Evolutionary conservation across 2,797 vertebrate species (phyloP), one percentile per base, ranked within the genome.

Genomic region (Tympanoctomys barrerae): DNA sequence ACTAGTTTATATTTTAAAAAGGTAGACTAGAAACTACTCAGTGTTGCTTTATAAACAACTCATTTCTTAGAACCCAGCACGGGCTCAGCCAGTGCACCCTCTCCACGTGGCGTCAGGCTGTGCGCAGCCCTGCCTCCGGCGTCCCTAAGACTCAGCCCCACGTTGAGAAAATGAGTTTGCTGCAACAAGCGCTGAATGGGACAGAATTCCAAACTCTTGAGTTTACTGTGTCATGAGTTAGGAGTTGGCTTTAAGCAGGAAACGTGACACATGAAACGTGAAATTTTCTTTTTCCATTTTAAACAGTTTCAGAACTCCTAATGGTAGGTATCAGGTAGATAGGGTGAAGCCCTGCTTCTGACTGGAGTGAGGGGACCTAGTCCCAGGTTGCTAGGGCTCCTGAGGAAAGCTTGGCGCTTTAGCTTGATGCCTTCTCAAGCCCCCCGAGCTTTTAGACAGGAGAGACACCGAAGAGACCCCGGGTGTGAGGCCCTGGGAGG

Each of bases 1-100:
- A 59, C 54, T 71, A 75, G 31, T 59, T 64, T 84, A 36, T n/a
- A 59, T 70, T 90, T 90, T 94, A 46, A 75, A 92, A 79, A 36
- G 33, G 4, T 28, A 85, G 80, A 83, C 52, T 85, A 64, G 70
- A 89, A 90, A 54, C 33, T 75, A 62, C 36, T 70, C 54, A 57
- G 8, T 79, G 39, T 59, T 88, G 33, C 91, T 75, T 86, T 86
- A 86, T 78, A 83, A 87, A 54, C 16, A 22, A 21, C 62, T 73
- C 16, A 57, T 86, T 62, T 26, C 75, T 89, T 52, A 39, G 62
- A 91, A 91, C 70, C n/a, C 6, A 33, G 31, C 77, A 28, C 49
- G 62, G 36, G 68, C 82, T 46, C 82, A 42, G 31, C 39, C 22
- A 57, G 14, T 57, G 54, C 16, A 18, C 54, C 52, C 16, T 57